Base-by-base conservation (phyloP, 2,888 invertebrate species). In the Pyrochroa serraticornis region DNA sequence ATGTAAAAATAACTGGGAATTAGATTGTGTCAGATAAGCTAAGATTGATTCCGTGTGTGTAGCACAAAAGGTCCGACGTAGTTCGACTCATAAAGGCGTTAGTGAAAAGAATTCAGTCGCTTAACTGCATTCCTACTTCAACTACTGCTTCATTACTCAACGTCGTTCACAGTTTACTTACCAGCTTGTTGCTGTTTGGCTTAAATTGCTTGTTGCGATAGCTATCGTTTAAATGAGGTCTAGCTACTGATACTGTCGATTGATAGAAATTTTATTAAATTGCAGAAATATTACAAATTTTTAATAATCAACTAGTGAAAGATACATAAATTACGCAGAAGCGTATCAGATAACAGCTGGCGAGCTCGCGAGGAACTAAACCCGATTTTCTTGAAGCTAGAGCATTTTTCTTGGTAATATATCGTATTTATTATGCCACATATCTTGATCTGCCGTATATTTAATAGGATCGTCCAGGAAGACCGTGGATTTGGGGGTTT, bases 41-140 rank as follows among this genome's bases (percentile, higher is more conserved):
- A 63, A 63, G 66, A 67, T 67, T 62, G 60, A 66, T 66, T 63
- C 51, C 56, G 46, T 33, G 47, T 58, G 63, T 54, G 55, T 37
- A 54, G 48, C 54, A 66, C 62, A 53, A 66, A 60, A 66, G 63
- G 54, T 57, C 58, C 63, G 64, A 60, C 58, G 60, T 55, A 58
- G 52, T 42, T 53, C 58, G 57, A 52, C 47, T 49, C 37, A 50
- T 55, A 57, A 64, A 64, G 59, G 52, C 53, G 58, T 53, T 52
- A 51, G 54, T 60, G 57, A 62, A 63, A 64, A 63, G 63, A 63
- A 66, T 58, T 62, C 62, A 55, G 56, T 58, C 63, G 58, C 45
- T 64, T 64, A 64, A 60, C 62, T 62, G 58, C 62, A 64, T 64
- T 64, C 66, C 62, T 44, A 43, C 49, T 48, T 37, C 54, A 50